Evolutionary conservation across 2,797 vertebrate genomes (phyloP), one percentile per base, ranked within the genome.

Genomic region (Falco columbarius): DNA sequence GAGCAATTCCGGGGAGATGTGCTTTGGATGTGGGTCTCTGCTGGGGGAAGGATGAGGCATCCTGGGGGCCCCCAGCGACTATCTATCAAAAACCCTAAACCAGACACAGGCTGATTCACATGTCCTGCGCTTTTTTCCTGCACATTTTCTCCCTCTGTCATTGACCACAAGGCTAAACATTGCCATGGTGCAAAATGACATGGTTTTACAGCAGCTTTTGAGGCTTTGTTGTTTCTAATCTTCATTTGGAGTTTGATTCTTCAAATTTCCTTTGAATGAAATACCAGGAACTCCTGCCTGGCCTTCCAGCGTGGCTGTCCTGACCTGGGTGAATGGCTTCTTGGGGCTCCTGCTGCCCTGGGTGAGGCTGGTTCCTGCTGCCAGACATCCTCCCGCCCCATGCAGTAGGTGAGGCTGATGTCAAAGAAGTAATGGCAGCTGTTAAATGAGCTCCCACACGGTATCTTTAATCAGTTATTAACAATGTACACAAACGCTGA

Each of bases 131-230:
- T 75, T 86, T 58, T 23, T 20, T 19, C 38, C 76, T 38, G 46
- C 27, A 19, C 36, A 9, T 71, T 86, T 95, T 91, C 65, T 51
- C 75, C 46, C 77, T 90, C 44, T 81, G 54, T 38, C 84, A 76
- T 79, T 91, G 91, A 92, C 65, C 71, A 65, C 67, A 65, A 94
- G 73, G 55, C 36, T 54, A 88, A 93, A 52, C 8, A 15, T 51
- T 21, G 14, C 34, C 56, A 36, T 0, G 0, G 7, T 8, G n/a
- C 49, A 76, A 73, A 90, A 73, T 0, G 3, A 83, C 15, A 32
- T 16, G 32, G 27, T 55, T 86, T 80, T 23, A 66, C 32, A 56
- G 67, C 4, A 20, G 51, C n/a, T 84, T 32, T 70, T 9, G 42
- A 90, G 74, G 62, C 34, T 95, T 62, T 52, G 17, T 19, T 73